These are phyloP conservation scores for Apamea crenata DNA, from an alignment of 2,888 invertebrate species.

Conservation along the genomic window DNA sequence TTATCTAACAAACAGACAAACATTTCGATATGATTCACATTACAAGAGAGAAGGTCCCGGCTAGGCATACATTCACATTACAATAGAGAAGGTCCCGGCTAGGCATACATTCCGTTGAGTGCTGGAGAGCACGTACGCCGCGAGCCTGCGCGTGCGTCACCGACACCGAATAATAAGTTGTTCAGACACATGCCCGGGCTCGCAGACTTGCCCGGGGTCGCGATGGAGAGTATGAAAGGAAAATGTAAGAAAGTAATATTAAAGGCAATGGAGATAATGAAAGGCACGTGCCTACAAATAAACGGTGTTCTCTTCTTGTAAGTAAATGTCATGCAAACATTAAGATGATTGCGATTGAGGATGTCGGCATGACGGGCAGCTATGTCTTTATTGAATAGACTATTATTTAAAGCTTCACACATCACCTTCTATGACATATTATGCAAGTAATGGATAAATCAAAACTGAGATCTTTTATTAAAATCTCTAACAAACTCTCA, in stretches of 20 bases:
- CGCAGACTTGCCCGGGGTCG: neutral
- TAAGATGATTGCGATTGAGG: neutral
- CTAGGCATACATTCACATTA: neutral
- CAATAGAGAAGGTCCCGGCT: neutral
- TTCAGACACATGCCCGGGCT: neutral
- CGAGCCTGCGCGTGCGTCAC: constrained; percentile 52
- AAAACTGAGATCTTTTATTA: neutral
- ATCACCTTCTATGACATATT: neutral
- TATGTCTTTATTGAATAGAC: neutral
- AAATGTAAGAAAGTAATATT: neutral
- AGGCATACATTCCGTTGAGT: constrained; percentile 2
- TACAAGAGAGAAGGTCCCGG: neutral
- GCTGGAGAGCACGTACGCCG: constrained; percentile 26
- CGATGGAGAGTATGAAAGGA: neutral
- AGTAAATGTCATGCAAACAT: neutral
- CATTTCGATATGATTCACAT: neutral
- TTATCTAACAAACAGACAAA: constrained; percentile 14
- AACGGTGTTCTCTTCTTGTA: neutral
- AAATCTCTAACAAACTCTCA: neutral
- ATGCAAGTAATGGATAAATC: neutral
- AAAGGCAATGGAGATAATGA: neutral
- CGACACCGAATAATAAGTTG: constrained; percentile 43
- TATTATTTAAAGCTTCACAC: neutral
- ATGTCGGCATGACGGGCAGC: neutral
- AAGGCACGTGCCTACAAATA: neutral